phyloP scores from a whole-genome alignment of 2,888 invertebrate genomes.

The Merodon equestris region DNA sequence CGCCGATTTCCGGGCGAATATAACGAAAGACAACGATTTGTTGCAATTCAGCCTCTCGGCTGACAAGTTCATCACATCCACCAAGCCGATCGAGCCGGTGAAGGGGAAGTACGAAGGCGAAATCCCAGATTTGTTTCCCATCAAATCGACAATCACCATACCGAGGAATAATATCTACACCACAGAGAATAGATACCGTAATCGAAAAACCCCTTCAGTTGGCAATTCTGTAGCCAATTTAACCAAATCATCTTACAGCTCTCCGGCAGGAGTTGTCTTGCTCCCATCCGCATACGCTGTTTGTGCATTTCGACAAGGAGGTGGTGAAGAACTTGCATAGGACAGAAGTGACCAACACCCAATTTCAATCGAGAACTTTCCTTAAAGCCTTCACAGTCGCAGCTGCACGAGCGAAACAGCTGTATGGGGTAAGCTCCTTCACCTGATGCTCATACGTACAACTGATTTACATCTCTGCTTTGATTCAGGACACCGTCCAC shows the following conservation, averaged over 20 bases:
- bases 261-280: conserved; percentile 67
- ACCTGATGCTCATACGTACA: too few relatives aligned
- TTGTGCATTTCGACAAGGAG: conserved; percentile 84
- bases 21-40: conserved; percentile 82
- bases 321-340: conserved; percentile 85
- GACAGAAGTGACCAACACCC: conserved; percentile 83
- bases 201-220: conserved; percentile 70
- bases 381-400: conserved; percentile 88
- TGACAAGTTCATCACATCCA: conserved; percentile 84
- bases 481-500: conserved; percentile 30
- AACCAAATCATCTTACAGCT: conserved; percentile 69
- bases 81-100: conserved; percentile 81
- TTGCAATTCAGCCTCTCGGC: conserved; percentile 84
- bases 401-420: conserved; percentile 86
- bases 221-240: too few relatives aligned
- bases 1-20: conserved; percentile 81
- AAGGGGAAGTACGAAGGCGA: conserved; percentile 80
- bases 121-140: conserved; percentile 87
- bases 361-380: conserved; percentile 85
- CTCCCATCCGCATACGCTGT: conserved; percentile 85
- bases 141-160: conserved; percentile 83
- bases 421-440: conserved; percentile 28
- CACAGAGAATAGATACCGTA: conserved; percentile 84
- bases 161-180: conserved; percentile 83
- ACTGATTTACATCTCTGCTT: background rate